Base-by-base conservation (phyloP, 2,888 invertebrate genomes). In the Dasypogon diadema region DNA sequence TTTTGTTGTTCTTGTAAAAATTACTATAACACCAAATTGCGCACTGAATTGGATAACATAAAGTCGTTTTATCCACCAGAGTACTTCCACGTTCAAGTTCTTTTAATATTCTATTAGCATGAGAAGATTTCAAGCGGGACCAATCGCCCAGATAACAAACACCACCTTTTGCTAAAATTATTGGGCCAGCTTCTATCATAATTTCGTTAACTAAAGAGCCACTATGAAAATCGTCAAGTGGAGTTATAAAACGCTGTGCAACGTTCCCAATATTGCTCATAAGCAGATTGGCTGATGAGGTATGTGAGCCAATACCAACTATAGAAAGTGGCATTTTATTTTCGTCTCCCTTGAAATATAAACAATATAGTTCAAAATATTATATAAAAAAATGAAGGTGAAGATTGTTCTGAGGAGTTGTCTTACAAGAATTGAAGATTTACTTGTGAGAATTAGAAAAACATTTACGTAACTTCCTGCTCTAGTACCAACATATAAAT, bases 61-160 rank as follows among this genome's bases (percentile, higher is more conserved):
- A 34, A 78, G 77, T 1, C 4, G 80, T 80, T n/a, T 80, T 81
- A 18, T 85, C 83, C 2, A 85, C 77, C 2, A 68, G n/a, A 0
- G 82, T 74, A 14, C 72, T 77, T 4, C 81, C 80, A 22, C 79
- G 79, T 76, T 82, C 82, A 14, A 84, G 76, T n/a, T 79, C 80
- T 55, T 83, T 83, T 21, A 84, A 81, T 14, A 85, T 77, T 54
- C 81, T 81, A 1, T 82, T 81, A 2, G 78, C 56, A 5, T 80
- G 80, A 2, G 80, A 73, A 14, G 80, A 56, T 34, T 83, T 81
- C 12, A 85, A 60, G 4, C 82, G 79, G 6, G 81, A 81, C 87
- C 86, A 87, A 78, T 87, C 85, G 1, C 87, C 87, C 0, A 82
- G 81, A 77, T 82, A 85, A 75, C 83, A 86, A 1, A 87, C 83